Percentiles rank a stretch among this genome's conserved stretches.
Evolutionary conservation across 1,140 invertebrate genomes (phyloP).

Genomic region (Portunus trituberculatus): DNA sequence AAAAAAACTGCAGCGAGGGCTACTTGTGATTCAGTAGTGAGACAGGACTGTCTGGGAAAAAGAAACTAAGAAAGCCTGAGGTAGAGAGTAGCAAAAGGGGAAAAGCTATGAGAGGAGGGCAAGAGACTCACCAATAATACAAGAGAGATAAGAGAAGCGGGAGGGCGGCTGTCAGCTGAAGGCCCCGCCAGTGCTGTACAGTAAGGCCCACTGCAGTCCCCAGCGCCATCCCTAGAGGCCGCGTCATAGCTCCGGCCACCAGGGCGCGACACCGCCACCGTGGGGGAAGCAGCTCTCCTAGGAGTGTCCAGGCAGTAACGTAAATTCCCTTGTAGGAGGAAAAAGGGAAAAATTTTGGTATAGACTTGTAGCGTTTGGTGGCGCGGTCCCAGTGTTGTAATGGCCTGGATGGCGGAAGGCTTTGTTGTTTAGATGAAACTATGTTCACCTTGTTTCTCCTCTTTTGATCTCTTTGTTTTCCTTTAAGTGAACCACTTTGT

Average conservation of each 20-base stretch:
- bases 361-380: background rate
- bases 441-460: background rate
- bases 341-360: background rate
- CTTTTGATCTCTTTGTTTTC: background rate
- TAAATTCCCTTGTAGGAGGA: conserved; percentile 78
- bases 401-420: background rate
- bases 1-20: too few species aligned
- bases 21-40: too few species aligned
- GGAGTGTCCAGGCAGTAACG: conserved; percentile 80
- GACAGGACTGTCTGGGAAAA: background rate
- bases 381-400: background rate
- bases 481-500: background rate
- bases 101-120: background rate
- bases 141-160: conserved; percentile 81
- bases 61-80: background rate
- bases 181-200: conserved; percentile 81
- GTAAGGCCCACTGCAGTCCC: conserved; percentile 80
- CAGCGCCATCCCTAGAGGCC: conserved; percentile 80
- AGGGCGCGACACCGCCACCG: conserved; percentile 81
- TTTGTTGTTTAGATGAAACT: background rate
- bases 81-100: background rate
- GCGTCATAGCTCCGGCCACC: conserved; percentile 80
- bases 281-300: conserved; percentile 82
- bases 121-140: conserved; percentile 80
- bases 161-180: conserved; percentile 81